phyloP scores from a whole-genome alignment of 2,888 invertebrate species.

The Antheraea assamensis region DNA sequence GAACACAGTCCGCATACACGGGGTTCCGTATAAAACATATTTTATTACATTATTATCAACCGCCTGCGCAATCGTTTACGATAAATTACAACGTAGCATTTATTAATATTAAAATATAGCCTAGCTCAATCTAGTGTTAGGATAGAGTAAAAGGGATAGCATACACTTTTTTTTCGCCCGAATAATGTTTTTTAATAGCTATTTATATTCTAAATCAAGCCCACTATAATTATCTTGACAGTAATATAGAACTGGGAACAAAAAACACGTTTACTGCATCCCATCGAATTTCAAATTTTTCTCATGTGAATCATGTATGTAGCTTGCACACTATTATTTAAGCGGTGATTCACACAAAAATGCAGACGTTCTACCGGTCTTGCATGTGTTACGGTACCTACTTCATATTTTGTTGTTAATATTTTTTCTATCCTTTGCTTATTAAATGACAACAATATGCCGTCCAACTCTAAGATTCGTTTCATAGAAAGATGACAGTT shows the following conservation, averaged over 20 bases:
- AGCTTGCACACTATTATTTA: conserved; percentile 27
- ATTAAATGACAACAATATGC: not conserved
- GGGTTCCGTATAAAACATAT: not conserved
- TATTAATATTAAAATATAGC: no score
- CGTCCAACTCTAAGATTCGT: not conserved
- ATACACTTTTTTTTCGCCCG: no score
- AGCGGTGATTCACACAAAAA: conserved; percentile 53
- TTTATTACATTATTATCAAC: not conserved
- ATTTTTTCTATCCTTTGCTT: not conserved
- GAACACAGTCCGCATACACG: not conserved
- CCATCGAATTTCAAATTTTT: conserved; percentile 25
- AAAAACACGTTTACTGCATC: not conserved
- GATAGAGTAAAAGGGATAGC: no score
- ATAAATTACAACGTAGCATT: no score
- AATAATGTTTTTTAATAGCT: no score
- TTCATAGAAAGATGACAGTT: not conserved
- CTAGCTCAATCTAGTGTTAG: no score
- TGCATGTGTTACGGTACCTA: conserved; percentile 7
- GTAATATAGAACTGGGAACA: not conserved
- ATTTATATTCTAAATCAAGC: not conserved
- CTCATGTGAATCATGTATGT: conserved; percentile 47
- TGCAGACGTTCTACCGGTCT: conserved; percentile 43
- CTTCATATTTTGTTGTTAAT: not conserved
- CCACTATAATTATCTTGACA: not conserved
- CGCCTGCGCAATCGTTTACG: no score